Percentiles rank a stretch among this genome's conserved stretches.
phyloP scores from a whole-genome alignment of 1,140 invertebrate species.

The Drosophila aff. region DNA sequence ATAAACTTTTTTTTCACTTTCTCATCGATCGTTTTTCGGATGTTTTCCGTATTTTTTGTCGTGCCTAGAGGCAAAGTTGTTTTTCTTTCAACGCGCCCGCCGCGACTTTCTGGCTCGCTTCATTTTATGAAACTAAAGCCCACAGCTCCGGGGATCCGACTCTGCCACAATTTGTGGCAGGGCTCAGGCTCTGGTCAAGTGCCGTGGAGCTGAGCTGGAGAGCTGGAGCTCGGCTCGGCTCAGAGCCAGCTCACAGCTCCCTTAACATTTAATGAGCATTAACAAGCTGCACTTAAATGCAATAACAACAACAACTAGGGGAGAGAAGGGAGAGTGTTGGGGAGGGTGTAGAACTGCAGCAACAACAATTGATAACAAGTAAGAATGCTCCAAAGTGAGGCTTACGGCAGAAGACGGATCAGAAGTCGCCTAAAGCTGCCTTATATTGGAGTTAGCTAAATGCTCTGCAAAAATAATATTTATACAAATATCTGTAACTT shows the following conservation, averaged over 20 bases:
- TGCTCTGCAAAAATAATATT: conserved; percentile 24
- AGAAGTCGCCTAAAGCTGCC: not conserved
- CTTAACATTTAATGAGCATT: conserved; percentile 84
- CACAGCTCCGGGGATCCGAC: conserved; percentile 32
- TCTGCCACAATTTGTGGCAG: conserved; percentile 46
- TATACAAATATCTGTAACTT: not conserved
- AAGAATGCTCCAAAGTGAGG: conserved; percentile 64
- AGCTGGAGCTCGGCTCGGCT: conserved; percentile 30
- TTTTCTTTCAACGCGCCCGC: conserved; percentile 59
- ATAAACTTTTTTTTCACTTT: conserved; percentile 54
- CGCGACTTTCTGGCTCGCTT: conserved; percentile 76
- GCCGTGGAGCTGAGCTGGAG: conserved; percentile 28
- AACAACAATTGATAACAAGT: conserved; percentile 80
- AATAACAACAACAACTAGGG: conserved; percentile 65
- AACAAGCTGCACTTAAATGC: conserved; percentile 82
- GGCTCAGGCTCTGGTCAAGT: conserved; percentile 24
- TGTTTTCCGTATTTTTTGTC: conserved; percentile 13
- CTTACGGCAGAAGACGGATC: conserved; percentile 4
- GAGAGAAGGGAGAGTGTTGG: conserved; percentile 2
- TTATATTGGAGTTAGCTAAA: conserved; percentile 1
- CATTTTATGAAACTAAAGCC: conserved; percentile 73
- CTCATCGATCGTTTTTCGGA: conserved; percentile 26
- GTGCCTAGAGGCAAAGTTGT: conserved; percentile 42
- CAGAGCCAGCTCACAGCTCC: conserved; percentile 51
- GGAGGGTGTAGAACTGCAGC: conserved; percentile 24